Percentiles rank a stretch among this genome's conserved stretches.
Conservation (phyloP, 1,140 invertebrate genomes). For the Plectrocnemia conspersa region DNA sequence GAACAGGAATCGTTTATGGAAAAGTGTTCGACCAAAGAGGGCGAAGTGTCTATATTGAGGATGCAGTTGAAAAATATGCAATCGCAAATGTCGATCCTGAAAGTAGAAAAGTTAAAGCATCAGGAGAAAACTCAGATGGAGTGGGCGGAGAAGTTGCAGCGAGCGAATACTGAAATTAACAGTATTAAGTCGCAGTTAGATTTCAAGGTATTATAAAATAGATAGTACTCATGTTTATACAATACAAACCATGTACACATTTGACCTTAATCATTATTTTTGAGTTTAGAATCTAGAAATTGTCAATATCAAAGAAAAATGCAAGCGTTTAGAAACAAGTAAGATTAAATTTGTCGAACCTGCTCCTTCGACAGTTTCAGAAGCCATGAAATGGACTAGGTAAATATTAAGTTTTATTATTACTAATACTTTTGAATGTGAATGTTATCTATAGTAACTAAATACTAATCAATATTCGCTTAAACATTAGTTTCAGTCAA, state of each 20-base stretch:
- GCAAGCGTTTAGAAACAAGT: constrained; percentile 44
- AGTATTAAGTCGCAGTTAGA: constrained; percentile 45
- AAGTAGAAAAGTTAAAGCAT: constrained; percentile 43
- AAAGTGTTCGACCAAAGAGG: constrained; percentile 48
- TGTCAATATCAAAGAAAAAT: constrained; percentile 46
- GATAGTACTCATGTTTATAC: background rate
- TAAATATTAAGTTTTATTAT: too few species aligned
- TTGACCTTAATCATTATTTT: constrained; percentile 10
- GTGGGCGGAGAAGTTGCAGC: constrained; percentile 41
- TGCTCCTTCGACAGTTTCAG: background rate
- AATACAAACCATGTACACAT: background rate
- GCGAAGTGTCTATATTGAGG: constrained; percentile 46
- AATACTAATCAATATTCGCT: too few species aligned
- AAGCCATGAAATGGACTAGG: constrained; percentile 22
- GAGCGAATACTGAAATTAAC: constrained; percentile 40
- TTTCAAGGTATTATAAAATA: constrained; percentile 41
- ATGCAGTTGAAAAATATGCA: constrained; percentile 45
- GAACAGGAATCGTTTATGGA: constrained; percentile 45
- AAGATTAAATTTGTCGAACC: constrained; percentile 41
- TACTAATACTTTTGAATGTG: too few species aligned
- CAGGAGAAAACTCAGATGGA: constrained; percentile 45
- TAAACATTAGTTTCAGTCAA: constrained; percentile 17
- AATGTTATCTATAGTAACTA: too few species aligned
- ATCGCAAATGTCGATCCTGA: constrained; percentile 41
- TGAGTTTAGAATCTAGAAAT: constrained; percentile 46